Evolutionary conservation across 92 coral and sea anemone species (phyloP).

Genomic region (Pocillopora meandrina): DNA sequence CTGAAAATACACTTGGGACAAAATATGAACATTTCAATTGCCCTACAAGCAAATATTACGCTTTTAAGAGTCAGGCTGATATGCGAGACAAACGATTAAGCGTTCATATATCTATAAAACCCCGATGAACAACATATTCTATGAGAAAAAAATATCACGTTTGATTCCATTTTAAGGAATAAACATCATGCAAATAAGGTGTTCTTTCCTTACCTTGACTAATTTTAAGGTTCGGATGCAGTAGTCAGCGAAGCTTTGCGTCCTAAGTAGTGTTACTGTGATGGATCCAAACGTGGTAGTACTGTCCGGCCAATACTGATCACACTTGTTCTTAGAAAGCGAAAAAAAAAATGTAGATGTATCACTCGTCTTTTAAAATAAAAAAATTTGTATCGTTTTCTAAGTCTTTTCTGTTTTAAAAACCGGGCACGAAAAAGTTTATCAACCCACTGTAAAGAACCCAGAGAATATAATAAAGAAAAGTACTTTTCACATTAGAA

Average conservation of each 20-base stretch:
- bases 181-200: background rate
- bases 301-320: slow-evolving; percentile 63
- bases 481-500: background rate
- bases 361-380: no score
- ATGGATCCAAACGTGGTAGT: slow-evolving; percentile 39
- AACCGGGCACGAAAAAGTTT: background rate
- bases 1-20: no score
- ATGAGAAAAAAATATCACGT: background rate
- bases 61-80: no score
- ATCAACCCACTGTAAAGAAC: background rate
- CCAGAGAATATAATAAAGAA: background rate
- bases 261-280: slow-evolving; percentile 44
- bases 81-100: no score
- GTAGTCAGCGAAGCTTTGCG: slow-evolving; percentile 61
- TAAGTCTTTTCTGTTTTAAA: no score
- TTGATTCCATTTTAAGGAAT: background rate
- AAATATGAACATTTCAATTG: no score
- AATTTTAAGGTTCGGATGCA: slow-evolving; percentile 41
- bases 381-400: no score
- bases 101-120: no score
- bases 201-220: slow-evolving; percentile 41
- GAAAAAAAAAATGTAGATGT: no score
- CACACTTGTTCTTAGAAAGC: slow-evolving; percentile 46
- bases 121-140: background rate
- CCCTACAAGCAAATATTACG: no score